Evolutionary conservation across 2,113 vertebrate species (phyloP).

Genomic region (Camelus bactrianus): DNA sequence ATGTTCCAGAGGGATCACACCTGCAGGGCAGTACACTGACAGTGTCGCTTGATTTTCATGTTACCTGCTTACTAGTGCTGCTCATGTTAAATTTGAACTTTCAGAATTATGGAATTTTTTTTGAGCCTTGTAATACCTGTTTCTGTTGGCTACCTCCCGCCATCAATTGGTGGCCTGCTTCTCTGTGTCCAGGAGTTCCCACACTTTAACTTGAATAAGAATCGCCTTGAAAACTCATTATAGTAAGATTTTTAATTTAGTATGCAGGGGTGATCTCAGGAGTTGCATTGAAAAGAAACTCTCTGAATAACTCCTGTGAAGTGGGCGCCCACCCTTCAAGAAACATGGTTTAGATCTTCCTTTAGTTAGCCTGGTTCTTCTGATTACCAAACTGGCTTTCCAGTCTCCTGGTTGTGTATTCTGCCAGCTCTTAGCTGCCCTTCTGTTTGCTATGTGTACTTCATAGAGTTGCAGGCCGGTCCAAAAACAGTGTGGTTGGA

Average conservation of each 20-base stretch:
- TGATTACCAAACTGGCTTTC: neutral
- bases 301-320: neutral
- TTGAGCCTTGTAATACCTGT: neutral
- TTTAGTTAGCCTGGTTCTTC: neutral
- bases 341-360: neutral
- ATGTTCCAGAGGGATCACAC: neutral
- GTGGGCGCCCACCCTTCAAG: neutral
- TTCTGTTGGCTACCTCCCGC: neutral
- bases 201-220: neutral
- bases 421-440: accelerated
- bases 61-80: neutral
- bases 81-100: neutral
- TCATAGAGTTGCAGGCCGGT: neutral
- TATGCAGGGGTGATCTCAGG: neutral
- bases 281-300: neutral
- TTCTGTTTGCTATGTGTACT: neutral
- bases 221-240: neutral
- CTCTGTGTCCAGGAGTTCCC: neutral
- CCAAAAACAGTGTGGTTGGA: neutral
- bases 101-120: neutral
- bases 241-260: conserved; percentile 15
- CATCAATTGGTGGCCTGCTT: neutral
- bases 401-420: neutral
- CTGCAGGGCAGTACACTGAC: neutral
- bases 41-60: neutral